A percentile compares a stretch with the other conserved stretches of the same genome.
Evolutionary conservation across 2,888 invertebrate species (phyloP).

Genomic region (Plagiodera versicolora): DNA sequence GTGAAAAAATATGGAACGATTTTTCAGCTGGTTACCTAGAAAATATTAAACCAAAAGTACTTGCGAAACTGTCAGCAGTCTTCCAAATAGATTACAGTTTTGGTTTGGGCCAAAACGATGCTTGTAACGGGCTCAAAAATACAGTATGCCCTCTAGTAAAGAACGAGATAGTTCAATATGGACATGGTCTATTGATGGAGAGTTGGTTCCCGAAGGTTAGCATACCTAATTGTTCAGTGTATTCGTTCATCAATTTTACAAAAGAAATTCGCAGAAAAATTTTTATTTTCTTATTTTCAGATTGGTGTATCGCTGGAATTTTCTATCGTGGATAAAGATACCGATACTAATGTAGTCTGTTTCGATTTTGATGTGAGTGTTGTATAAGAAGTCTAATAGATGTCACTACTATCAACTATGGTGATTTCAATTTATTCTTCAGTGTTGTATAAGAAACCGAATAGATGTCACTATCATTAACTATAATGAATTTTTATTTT

Average conservation of each 20-base stretch:
- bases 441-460: no score
- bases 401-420: no score
- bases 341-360: neutral
- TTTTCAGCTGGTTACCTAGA: slow-evolving; percentile 9
- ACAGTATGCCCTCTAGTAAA: slow-evolving; percentile 4
- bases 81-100: neutral
- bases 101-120: neutral
- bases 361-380: neutral
- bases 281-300: neutral
- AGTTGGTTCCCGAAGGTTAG: neutral
- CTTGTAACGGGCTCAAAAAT: neutral
- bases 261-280: no score
- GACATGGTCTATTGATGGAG: neutral
- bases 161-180: neutral
- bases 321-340: neutral
- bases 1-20: no score
- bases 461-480: no score
- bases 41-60: neutral
- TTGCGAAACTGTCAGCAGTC: neutral
- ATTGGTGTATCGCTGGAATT: neutral
- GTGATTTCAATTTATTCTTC: no score
- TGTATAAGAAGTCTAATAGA: neutral
- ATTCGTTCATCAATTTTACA: no score
- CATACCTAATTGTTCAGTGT: no score
- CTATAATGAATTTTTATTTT: no score